These are phyloP conservation scores for Agapornis canus DNA, from an alignment of 2,797 vertebrate species.

Conservation along the genomic window DNA sequence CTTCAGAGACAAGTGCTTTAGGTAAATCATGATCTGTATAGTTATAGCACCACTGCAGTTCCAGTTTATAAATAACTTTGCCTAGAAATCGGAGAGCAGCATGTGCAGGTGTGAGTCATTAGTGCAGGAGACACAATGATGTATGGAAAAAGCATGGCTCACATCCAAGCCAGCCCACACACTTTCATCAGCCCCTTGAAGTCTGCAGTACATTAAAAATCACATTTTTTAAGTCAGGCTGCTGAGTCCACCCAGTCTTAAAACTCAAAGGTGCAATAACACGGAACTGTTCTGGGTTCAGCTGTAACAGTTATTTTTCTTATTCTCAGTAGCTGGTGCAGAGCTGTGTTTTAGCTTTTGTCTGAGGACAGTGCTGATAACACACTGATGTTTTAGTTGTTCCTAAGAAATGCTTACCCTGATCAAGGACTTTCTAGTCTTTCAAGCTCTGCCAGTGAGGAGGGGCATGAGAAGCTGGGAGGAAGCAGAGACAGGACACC, in stretches of 20 bases:
- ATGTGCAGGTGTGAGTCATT: slow-evolving; percentile 67
- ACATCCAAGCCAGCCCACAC: slow-evolving; percentile 49
- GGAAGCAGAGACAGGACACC: not conserved
- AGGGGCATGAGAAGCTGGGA: not conserved
- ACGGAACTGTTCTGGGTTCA: not conserved
- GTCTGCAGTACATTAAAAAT: not conserved
- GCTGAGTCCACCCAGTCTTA: not conserved
- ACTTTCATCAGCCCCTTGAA: slow-evolving; percentile 53
- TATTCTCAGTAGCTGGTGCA: not conserved
- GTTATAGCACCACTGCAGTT: not conserved
- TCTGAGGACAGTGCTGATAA: not conserved
- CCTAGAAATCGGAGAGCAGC: slow-evolving; percentile 47
- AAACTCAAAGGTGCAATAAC: not conserved
- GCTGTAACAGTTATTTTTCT: not conserved
- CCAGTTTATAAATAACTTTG: slow-evolving; percentile 51
- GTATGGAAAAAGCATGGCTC: slow-evolving; percentile 54
- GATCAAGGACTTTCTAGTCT: not conserved
- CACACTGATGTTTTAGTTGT: not conserved
- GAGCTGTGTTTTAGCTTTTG: not conserved
- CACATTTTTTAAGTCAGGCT: not conserved
- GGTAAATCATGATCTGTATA: not conserved
- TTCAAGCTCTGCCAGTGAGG: not conserved
- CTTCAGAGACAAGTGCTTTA: not conserved
- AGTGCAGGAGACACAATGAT: slow-evolving; percentile 65
- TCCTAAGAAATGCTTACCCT: not conserved